These are phyloP conservation scores for Brachionus koreanus DNA, from an alignment of 1,140 invertebrate species.

Conservation along the genomic window DNA sequence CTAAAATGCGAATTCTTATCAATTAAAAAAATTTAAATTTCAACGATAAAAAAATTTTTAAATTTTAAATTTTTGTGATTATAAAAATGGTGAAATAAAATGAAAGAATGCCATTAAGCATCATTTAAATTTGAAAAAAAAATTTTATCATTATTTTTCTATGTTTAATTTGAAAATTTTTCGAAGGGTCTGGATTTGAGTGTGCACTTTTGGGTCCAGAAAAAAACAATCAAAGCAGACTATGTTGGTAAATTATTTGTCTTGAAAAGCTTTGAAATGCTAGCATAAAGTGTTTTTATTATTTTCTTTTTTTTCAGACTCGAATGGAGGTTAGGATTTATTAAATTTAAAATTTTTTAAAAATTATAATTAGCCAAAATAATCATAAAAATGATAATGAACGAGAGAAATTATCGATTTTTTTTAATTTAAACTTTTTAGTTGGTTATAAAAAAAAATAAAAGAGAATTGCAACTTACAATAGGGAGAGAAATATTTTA, in stretches of 20 bases:
- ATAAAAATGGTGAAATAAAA: background rate
- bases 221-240: no score
- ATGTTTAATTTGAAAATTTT: background rate
- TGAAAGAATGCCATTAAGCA: slow-evolving; percentile 11
- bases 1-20: slow-evolving; percentile 6
- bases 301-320: no score
- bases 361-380: slow-evolving; percentile 33
- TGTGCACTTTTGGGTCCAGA: background rate
- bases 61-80: background rate
- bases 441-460: slow-evolving; percentile 14
- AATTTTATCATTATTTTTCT: background rate
- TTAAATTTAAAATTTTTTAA: background rate
- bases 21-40: slow-evolving; percentile 18
- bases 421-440: slow-evolving; percentile 39
- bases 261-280: background rate
- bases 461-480: background rate
- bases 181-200: background rate
- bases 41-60: slow-evolving; percentile 13
- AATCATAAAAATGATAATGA: slow-evolving; percentile 41
- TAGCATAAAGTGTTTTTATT: background rate
- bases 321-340: background rate
- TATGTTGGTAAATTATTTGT: background rate
- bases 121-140: background rate
- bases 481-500: background rate
- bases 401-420: slow-evolving; percentile 28